Evolutionary conservation across 2,888 invertebrate genomes (phyloP), one percentile per base, ranked within the genome.

Genomic region (Venusia cambrica): DNA sequence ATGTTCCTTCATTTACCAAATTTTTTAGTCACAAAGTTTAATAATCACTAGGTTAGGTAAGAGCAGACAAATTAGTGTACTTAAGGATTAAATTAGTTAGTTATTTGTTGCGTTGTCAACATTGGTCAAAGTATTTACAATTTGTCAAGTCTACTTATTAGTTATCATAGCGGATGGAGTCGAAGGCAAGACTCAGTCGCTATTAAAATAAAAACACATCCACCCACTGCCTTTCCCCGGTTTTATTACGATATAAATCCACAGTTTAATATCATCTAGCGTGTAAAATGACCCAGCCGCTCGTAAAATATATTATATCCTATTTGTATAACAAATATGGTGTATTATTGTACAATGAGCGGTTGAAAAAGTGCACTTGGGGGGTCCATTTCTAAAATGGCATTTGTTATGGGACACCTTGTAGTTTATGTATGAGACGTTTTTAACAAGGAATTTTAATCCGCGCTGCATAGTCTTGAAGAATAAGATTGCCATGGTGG

Each of bases 181-280:
- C 10, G 9, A 15, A 9, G 9, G 14, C 14, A 22, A 13, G 6
- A 16, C 6, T 6, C 15, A 38, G 22, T 13, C 5, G 1, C 6
- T 2, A 18, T 9, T 24, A 38, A 36, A 44, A 44, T 31, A 37
- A 39, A 44, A 41, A 32, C 18, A 36, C 4, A 38, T 26, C 14
- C 25, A 8, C 47, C 45, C 41, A 28, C 38, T 7, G 6, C 15
- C 38, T 32, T 29, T 24, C 19, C 36, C 32, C 50, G 48, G 28
- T 48, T 72, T 71, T 56, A 68, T 55, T 48, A 46, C 50, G 30
- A 37, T 57, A 61, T 69, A 68, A 71, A 72, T 65, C 57, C 48
- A 11, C 25, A 37, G 48, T 59, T 63, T 67, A 62, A 63, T 63
- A 62, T 53, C 54, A 48, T 49, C 44, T 36, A 40, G 44, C 9